Evolutionary conservation across 2,888 invertebrate genomes (phyloP).

Genomic region (Caenorhabditis sp.): DNA sequence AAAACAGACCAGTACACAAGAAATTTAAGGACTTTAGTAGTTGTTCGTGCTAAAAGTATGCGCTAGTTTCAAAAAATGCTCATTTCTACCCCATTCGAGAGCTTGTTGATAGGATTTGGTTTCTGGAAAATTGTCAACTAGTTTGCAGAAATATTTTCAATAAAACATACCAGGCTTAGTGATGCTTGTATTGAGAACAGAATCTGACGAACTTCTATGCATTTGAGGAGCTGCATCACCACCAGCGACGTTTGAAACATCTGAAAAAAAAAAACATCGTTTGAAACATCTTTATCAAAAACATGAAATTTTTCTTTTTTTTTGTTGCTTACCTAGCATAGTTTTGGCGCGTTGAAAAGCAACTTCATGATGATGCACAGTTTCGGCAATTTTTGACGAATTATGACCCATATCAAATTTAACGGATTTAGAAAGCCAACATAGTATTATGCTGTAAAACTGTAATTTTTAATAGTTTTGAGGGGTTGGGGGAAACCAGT

Average conservation of each 20-base stretch:
- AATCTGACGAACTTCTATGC: slow-evolving; percentile 24
- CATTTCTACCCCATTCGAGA: slow-evolving; percentile 46
- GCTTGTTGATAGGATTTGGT: slow-evolving; percentile 40
- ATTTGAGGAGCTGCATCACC: slow-evolving; percentile 1
- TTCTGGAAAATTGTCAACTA: slow-evolving; percentile 12
- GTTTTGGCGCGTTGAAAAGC: slow-evolving; percentile 27
- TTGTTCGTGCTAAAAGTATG: slow-evolving; percentile 51
- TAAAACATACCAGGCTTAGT: neutral
- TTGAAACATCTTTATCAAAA: neutral
- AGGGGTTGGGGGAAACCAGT: too few relatives aligned
- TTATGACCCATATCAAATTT: slow-evolving; percentile 6
- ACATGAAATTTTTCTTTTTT: neutral
- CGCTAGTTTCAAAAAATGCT: slow-evolving; percentile 48
- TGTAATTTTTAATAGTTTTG: too few relatives aligned
- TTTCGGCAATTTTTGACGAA: slow-evolving; percentile 8
- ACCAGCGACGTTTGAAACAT: slow-evolving; percentile 13
- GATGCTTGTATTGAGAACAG: slow-evolving; percentile 12
- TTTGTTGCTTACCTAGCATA: slow-evolving; percentile 20
- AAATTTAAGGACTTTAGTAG: slow-evolving; percentile 19
- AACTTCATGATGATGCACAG: neutral
- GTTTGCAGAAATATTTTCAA: neutral
- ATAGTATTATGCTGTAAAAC: too few relatives aligned
- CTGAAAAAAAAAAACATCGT: neutral
- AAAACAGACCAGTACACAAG: neutral
- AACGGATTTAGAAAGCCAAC: too few relatives aligned